phyloP scores from a whole-genome alignment of 2,888 invertebrate species.

The Syritta pipiens region DNA sequence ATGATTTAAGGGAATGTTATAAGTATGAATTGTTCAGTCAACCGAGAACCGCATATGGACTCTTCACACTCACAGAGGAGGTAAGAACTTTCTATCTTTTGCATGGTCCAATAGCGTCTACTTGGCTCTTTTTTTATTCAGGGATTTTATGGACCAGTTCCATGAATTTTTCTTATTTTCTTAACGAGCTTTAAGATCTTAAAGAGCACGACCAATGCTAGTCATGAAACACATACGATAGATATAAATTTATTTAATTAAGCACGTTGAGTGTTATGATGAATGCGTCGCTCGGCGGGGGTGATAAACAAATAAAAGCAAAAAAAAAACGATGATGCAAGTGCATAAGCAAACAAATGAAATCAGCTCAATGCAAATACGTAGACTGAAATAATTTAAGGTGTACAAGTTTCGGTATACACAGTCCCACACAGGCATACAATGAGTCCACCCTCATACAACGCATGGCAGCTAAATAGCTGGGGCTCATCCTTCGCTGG shows the following conservation, averaged over 20 bases:
- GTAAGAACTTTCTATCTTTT: neutral
- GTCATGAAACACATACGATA: neutral
- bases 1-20: neutral
- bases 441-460: no score
- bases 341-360: slow-evolving; percentile 47
- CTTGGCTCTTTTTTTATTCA: neutral
- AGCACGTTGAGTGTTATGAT: slow-evolving; percentile 24
- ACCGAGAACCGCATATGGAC: slow-evolving; percentile 10
- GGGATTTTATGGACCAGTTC: neutral
- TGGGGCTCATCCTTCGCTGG: slow-evolving; percentile 1
- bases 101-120: slow-evolving; percentile 2
- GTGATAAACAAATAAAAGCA: slow-evolving; percentile 44
- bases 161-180: neutral
- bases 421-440: neutral
- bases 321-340: slow-evolving; percentile 1
- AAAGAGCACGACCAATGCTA: slow-evolving; percentile 7
- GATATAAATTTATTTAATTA: slow-evolving; percentile 47
- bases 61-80: neutral
- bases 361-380: slow-evolving; percentile 56
- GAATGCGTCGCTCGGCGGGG: neutral
- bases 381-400: slow-evolving; percentile 47
- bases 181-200: neutral
- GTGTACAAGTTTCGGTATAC: slow-evolving; percentile 10
- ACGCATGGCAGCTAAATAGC: slow-evolving; percentile 36
- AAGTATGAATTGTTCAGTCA: slow-evolving; percentile 17